Conservation (phyloP, 1,140 invertebrate species). For the Ceratina japonica region DNA sequence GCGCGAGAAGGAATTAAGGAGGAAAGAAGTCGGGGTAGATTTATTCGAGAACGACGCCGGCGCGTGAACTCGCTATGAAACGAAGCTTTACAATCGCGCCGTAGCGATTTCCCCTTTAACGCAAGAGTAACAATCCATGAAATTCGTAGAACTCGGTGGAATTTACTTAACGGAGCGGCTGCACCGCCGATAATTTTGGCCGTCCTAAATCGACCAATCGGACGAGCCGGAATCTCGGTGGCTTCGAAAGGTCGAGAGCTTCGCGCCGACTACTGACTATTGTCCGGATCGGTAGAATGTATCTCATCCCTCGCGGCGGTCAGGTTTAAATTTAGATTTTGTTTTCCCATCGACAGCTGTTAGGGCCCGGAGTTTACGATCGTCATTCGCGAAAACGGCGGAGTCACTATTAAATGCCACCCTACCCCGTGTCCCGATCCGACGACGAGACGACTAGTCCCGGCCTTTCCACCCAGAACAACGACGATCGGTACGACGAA, state of each 20-base stretch:
- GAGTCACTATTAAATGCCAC: slow-evolving; percentile 69
- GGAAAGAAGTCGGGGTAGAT: too few species aligned
- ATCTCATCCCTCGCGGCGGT: slow-evolving; percentile 40
- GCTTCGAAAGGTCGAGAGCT: slow-evolving; percentile 10
- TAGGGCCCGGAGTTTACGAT: slow-evolving; percentile 72
- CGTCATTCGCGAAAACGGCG: slow-evolving; percentile 69
- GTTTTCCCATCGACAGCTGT: slow-evolving; percentile 77
- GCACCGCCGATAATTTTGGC: neutral
- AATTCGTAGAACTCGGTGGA: neutral
- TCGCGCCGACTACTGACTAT: slow-evolving; percentile 21
- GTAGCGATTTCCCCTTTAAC: too few species aligned
- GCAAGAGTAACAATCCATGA: neutral
- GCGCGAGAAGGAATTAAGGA: too few species aligned
- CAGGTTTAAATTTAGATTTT: slow-evolving; percentile 74
- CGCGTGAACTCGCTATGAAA: too few species aligned
- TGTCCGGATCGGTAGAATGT: slow-evolving; percentile 50
- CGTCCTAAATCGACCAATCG: neutral
- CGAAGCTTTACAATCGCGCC: too few species aligned
- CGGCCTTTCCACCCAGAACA: neutral
- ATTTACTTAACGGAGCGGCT: neutral
- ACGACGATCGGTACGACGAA: too few species aligned
- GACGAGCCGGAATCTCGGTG: neutral
- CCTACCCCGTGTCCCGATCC: slow-evolving; percentile 47
- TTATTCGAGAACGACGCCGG: too few species aligned
- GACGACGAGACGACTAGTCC: neutral